These are phyloP conservation scores for Tyrannus savana DNA, from an alignment of 2,113 vertebrate species.

Conservation along the genomic window DNA sequence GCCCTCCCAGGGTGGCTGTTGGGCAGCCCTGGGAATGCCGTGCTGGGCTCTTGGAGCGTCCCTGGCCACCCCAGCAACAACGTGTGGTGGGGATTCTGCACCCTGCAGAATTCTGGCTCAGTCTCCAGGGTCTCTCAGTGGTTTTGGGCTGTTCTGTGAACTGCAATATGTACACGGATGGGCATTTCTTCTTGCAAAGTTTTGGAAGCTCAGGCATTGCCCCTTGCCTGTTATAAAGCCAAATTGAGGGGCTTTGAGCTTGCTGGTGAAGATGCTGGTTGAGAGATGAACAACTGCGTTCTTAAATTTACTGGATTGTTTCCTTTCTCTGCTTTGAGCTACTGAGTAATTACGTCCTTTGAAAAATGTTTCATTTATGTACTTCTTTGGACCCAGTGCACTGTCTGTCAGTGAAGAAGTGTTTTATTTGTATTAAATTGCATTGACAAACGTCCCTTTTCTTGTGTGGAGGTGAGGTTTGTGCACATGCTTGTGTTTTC, in stretches of 20 bases:
- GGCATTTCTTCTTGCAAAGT: not conserved
- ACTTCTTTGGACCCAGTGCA: not conserved
- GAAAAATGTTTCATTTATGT: not conserved
- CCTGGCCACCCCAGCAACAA: fast-evolving
- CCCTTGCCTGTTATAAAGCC: not conserved
- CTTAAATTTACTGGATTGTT: not conserved
- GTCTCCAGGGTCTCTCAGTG: not conserved
- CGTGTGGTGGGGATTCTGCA: not conserved
- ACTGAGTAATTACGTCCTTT: not conserved
- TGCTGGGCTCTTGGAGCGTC: not conserved
- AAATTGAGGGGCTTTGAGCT: not conserved
- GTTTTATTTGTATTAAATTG: not conserved
- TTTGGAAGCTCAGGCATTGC: not conserved
- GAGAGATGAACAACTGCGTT: not conserved
- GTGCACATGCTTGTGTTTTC: not conserved
- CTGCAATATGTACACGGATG: fast-evolving
- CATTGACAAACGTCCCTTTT: not conserved
- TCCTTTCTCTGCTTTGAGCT: not conserved
- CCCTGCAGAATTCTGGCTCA: not conserved
- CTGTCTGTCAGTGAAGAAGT: not conserved
- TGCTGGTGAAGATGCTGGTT: not conserved
- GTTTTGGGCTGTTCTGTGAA: not conserved
- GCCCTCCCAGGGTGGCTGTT: not conserved
- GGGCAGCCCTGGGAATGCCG: not conserved
- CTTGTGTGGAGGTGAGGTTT: not conserved